Conservation (phyloP, 2,797 vertebrate species). For the Argyrosomus regius region DNA sequence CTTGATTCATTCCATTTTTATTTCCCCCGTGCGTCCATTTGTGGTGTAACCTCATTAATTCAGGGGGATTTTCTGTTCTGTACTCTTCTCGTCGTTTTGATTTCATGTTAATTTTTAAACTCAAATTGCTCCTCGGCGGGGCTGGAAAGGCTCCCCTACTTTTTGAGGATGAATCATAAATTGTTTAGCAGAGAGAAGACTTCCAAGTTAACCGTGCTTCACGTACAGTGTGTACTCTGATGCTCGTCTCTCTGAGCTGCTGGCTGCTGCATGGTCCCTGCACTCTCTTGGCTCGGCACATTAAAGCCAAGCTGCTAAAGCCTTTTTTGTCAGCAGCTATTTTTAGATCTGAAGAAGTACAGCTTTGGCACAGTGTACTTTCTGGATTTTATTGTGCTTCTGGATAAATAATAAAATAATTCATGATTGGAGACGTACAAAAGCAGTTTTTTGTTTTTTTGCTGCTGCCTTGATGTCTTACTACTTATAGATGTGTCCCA, state of each 20-base stretch:
- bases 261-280: slow-evolving; percentile 59
- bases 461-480: slow-evolving; percentile 38
- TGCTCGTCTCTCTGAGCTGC: slow-evolving; percentile 39
- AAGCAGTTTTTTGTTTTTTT: neutral
- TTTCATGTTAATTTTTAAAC: slow-evolving; percentile 35
- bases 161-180: slow-evolving; percentile 35
- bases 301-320: slow-evolving; percentile 68
- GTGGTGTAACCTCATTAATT: slow-evolving; percentile 29
- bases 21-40: slow-evolving; percentile 21
- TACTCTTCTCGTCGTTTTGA: slow-evolving; percentile 5
- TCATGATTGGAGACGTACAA: neutral
- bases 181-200: slow-evolving; percentile 14
- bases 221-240: slow-evolving; percentile 37
- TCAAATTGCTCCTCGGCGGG: neutral
- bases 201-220: slow-evolving; percentile 16
- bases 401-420: slow-evolving; percentile 23
- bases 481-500: slow-evolving; percentile 45
- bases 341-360: slow-evolving; percentile 71
- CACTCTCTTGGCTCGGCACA: slow-evolving; percentile 65
- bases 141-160: neutral
- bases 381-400: slow-evolving; percentile 21
- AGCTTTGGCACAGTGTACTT: slow-evolving; percentile 37
- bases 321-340: slow-evolving; percentile 75
- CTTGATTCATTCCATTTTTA: slow-evolving; percentile 9
- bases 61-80: neutral